phyloP scores from a whole-genome alignment of 2,888 invertebrate species.

The Euproctis similis region DNA sequence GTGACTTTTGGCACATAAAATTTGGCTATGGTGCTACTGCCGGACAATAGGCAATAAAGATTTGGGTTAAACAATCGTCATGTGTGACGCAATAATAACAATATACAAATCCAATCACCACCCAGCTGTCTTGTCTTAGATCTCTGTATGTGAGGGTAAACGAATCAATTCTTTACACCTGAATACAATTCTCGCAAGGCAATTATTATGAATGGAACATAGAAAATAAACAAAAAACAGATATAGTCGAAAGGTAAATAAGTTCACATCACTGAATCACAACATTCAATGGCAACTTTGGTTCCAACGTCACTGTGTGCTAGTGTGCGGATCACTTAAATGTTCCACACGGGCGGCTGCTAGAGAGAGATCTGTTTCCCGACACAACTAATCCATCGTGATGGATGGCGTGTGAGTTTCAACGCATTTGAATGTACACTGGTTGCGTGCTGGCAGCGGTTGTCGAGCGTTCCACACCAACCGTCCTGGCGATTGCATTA shows the following conservation, averaged over 20 bases:
- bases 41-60: slow-evolving; percentile 1
- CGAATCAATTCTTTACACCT: no score
- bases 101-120: no score
- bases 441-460: slow-evolving; percentile 65
- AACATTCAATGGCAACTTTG: slow-evolving; percentile 63
- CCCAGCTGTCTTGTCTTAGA: no score
- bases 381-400: slow-evolving; percentile 67
- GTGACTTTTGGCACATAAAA: no score
- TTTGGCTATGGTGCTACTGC: background rate
- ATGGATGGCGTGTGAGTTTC: slow-evolving; percentile 73
- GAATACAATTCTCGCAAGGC: no score
- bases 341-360: slow-evolving; percentile 48
- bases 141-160: no score
- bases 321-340: slow-evolving; percentile 31
- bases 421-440: slow-evolving; percentile 72
- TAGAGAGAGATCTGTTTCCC: slow-evolving; percentile 65
- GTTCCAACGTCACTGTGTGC: slow-evolving; percentile 32
- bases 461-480: slow-evolving; percentile 68
- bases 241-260: slow-evolving; percentile 27
- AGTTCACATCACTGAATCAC: slow-evolving; percentile 66
- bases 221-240: slow-evolving; percentile 16
- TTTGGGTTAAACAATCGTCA: slow-evolving; percentile 4
- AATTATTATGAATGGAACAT: slow-evolving; percentile 10
- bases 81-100: no score
- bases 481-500: slow-evolving; percentile 75